phyloP scores from a whole-genome alignment of 2,888 invertebrate genomes.

The Torymus tubicola region DNA sequence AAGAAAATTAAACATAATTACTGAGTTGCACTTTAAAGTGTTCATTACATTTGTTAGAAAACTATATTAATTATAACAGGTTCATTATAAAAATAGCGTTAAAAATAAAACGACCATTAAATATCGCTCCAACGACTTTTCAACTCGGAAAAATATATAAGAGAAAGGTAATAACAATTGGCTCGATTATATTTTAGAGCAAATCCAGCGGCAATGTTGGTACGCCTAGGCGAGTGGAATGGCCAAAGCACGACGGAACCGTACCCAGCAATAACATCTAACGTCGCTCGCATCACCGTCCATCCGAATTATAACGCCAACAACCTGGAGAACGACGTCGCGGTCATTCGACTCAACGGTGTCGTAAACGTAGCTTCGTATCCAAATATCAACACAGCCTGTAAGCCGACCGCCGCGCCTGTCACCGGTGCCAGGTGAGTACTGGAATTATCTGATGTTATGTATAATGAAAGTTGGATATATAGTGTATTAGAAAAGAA shows the following conservation, averaged over 20 bases:
- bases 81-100: too few relatives aligned
- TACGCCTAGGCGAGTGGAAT: conserved; percentile 88
- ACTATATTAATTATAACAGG: too few relatives aligned
- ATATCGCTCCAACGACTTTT: too few relatives aligned
- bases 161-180: too few relatives aligned
- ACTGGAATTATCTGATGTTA: not conserved
- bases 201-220: conserved; percentile 69
- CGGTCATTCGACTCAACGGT: conserved; percentile 83
- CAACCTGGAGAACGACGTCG: conserved; percentile 89
- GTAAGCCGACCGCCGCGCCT: conserved; percentile 73
- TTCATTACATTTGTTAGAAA: too few relatives aligned
- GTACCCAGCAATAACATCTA: conserved; percentile 82
- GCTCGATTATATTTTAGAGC: conserved; percentile 1
- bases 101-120: too few relatives aligned
- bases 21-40: too few relatives aligned
- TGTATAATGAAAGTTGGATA: too few relatives aligned
- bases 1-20: too few relatives aligned
- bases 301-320: conserved; percentile 83
- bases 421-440: conserved; percentile 71
- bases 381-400: conserved; percentile 77
- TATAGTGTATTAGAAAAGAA: too few relatives aligned
- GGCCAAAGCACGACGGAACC: conserved; percentile 82
- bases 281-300: conserved; percentile 79
- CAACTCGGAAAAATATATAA: too few relatives aligned
- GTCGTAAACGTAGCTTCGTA: conserved; percentile 71